A percentile compares a stretch with the other conserved stretches of the same genome.
These are phyloP conservation scores for Tachina fera DNA, from an alignment of 2,888 invertebrate genomes.

Conservation along the genomic window DNA sequence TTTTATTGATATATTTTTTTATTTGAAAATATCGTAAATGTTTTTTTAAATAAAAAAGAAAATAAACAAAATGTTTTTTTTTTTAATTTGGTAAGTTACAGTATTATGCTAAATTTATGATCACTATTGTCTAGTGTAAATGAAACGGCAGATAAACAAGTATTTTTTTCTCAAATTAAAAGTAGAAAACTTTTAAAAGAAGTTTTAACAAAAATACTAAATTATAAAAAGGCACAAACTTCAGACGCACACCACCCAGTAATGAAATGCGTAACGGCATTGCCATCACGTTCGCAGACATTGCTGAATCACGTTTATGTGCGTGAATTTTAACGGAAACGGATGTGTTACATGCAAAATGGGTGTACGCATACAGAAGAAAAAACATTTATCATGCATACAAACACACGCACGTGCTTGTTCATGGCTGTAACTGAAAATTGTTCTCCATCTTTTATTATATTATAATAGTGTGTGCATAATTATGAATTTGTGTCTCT, in stretches of 20 bases:
- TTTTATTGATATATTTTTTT: too few species aligned
- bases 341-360: conserved; percentile 55
- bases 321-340: conserved; percentile 62
- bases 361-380: neutral
- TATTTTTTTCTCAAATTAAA: too few species aligned
- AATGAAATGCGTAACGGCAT: neutral
- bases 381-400: neutral
- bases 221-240: neutral
- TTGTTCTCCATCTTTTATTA: neutral
- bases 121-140: too few species aligned
- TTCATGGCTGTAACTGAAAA: neutral
- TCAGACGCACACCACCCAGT: neutral
- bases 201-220: neutral
- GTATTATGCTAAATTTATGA: too few species aligned
- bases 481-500: conserved; percentile 18
- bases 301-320: conserved; percentile 33
- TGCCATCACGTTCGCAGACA: neutral
- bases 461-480: neutral
- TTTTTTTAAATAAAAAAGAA: too few species aligned
- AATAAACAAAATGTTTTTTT: too few species aligned
- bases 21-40: too few species aligned
- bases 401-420: neutral
- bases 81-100: too few species aligned
- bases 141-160: too few species aligned
- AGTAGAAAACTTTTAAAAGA: too few species aligned